Evolutionary conservation across 35 echinoderm and acorn worm genomes (phyloP).

Genomic region (Apostichopus parvimensis): DNA sequence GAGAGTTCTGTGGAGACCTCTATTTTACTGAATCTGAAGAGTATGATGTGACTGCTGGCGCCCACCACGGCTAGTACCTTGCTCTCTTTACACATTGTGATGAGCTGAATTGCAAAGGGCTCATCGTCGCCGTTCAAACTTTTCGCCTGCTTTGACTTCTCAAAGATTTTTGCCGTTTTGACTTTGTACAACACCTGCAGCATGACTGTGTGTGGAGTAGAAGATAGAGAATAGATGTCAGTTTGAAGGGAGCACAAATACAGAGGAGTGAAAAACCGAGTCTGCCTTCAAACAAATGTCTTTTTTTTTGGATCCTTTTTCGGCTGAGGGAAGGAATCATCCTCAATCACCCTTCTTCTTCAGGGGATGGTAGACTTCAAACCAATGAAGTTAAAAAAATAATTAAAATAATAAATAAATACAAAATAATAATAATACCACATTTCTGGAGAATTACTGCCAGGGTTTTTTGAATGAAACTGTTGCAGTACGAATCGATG

Average conservation of each 20-base stretch:
- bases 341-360: no score
- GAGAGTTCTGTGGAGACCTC: constrained; percentile 53
- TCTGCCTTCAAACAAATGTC: no score
- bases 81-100: constrained; percentile 91
- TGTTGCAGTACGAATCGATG: no score
- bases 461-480: no score
- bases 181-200: constrained; percentile 98
- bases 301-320: no score
- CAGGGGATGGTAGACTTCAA: no score
- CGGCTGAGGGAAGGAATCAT: no score
- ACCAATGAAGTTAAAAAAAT: no score
- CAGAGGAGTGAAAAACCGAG: neutral
- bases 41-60: constrained; percentile 89
- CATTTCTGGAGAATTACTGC: no score
- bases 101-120: constrained; percentile 90
- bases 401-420: no score
- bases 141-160: constrained; percentile 85
- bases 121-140: constrained; percentile 93
- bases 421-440: no score
- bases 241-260: neutral
- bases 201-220: constrained; percentile 61
- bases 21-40: constrained; percentile 91
- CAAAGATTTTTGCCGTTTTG: constrained; percentile 98
- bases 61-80: constrained; percentile 79
- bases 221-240: neutral